phyloP scores from a whole-genome alignment of 2,797 vertebrate species.

The Triplophysa yarkandensis region DNA sequence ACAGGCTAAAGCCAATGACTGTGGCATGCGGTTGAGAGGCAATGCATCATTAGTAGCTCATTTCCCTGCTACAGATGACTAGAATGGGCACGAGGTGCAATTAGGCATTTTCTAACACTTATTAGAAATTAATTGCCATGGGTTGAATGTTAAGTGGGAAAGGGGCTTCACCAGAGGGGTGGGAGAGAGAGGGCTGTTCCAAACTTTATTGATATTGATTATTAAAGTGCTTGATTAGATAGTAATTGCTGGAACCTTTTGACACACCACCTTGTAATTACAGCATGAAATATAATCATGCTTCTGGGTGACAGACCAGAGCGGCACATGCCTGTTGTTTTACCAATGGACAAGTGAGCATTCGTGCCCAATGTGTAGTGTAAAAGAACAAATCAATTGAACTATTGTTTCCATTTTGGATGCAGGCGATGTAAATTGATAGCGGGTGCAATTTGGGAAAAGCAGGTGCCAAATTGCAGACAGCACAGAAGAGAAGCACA shows the following conservation, averaged over 20 bases:
- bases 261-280: conserved; percentile 49
- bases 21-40: conserved; percentile 43
- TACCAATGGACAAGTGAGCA: conserved; percentile 10
- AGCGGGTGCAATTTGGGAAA: conserved; percentile 1
- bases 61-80: conserved; percentile 52
- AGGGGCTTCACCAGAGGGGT: conserved; percentile 41
- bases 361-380: conserved; percentile 23
- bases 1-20: conserved; percentile 50
- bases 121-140: conserved; percentile 69
- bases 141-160: conserved; percentile 61
- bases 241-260: conserved; percentile 51
- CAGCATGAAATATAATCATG: conserved; percentile 39
- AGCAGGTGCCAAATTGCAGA: conserved; percentile 12
- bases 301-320: background rate
- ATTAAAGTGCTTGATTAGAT: conserved; percentile 53
- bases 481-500: background rate
- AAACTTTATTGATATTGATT: conserved; percentile 63
- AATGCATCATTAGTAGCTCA: conserved; percentile 65
- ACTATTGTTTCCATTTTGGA: conserved; percentile 39
- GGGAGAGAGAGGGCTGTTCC: conserved; percentile 29
- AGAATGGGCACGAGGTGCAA: conserved; percentile 61
- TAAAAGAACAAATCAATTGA: conserved; percentile 44
- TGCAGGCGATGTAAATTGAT: conserved; percentile 35
- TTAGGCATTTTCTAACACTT: conserved; percentile 66
- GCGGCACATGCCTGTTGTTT: background rate